Conservation (phyloP, 2,113 vertebrate species). For the Amphilophus citrinellus region DNA sequence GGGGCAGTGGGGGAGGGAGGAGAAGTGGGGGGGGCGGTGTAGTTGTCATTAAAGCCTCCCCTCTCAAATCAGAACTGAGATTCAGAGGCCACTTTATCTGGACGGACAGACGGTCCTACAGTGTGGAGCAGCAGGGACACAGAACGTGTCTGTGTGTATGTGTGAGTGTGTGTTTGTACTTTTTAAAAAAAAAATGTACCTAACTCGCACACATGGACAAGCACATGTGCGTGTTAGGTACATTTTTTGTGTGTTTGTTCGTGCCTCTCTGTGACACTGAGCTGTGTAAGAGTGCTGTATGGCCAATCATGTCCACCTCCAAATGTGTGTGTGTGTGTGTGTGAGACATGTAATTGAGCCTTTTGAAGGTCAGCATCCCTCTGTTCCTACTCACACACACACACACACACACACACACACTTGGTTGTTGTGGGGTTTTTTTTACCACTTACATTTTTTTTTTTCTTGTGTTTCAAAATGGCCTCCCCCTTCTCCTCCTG, state of each 20-base stretch:
- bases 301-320: slow-evolving; percentile 62
- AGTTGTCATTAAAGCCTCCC: slow-evolving; percentile 70
- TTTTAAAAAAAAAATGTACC: slow-evolving; percentile 21
- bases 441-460: slow-evolving; percentile 33
- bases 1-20: not conserved
- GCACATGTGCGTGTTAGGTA: too few relatives aligned
- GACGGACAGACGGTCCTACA: slow-evolving; percentile 66
- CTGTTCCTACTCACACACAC: slow-evolving; percentile 47
- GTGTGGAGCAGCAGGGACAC: slow-evolving; percentile 62
- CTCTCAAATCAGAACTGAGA: slow-evolving; percentile 69
- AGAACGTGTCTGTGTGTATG: not conserved
- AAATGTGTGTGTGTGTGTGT: slow-evolving; percentile 14
- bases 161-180: slow-evolving; percentile 20
- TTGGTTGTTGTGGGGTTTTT: slow-evolving; percentile 49
- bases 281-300: slow-evolving; percentile 29
- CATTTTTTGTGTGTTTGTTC: not conserved
- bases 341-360: slow-evolving; percentile 64
- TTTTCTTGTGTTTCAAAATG: slow-evolving; percentile 69
- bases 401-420: slow-evolving; percentile 16
- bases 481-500: slow-evolving; percentile 47
- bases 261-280: slow-evolving; percentile 15
- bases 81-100: slow-evolving; percentile 76
- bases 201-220: not conserved
- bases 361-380: slow-evolving; percentile 72
- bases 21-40: not conserved